Conservation (phyloP, 1,140 invertebrate genomes). For the Luehdorfia chinensis region DNA sequence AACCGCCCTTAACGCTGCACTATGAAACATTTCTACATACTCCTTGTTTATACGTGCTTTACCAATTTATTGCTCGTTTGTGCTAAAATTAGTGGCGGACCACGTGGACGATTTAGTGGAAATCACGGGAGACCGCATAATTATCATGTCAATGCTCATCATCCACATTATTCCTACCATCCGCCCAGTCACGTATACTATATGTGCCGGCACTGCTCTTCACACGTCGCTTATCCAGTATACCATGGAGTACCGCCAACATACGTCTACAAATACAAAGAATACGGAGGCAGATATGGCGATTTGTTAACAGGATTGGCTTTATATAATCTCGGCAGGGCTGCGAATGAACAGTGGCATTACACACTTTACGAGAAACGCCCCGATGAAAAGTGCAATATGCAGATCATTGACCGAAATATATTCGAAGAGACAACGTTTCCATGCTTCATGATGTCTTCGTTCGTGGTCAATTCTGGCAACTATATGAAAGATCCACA, state of each 20-base stretch:
- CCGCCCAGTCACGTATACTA: constrained; percentile 50
- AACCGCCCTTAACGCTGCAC: constrained; percentile 48
- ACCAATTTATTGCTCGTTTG: constrained; percentile 23
- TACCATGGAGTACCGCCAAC: constrained; percentile 53
- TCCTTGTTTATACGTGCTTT: constrained; percentile 26
- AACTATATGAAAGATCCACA: constrained; percentile 26
- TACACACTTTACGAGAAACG: constrained; percentile 36
- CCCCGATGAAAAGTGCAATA: constrained; percentile 49
- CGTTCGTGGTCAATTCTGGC: constrained; percentile 42
- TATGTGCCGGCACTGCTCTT: constrained; percentile 49
- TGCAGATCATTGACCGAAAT: constrained; percentile 49
- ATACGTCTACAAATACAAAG: constrained; percentile 58
- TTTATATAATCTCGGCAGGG: constrained; percentile 58
- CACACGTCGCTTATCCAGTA: constrained; percentile 48
- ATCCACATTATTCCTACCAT: constrained; percentile 58
- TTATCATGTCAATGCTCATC: constrained; percentile 47
- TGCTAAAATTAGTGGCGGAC: constrained; percentile 53
- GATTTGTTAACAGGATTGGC: constrained; percentile 52
- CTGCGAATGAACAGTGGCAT: constrained; percentile 37
- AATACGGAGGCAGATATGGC: constrained; percentile 47
- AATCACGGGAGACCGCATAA: constrained; percentile 25
- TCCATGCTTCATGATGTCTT: constrained; percentile 59
- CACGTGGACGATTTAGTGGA: constrained; percentile 37
- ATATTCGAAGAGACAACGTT: constrained; percentile 51
- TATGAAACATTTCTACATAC: constrained; percentile 40